phyloP scores from a whole-genome alignment of 2,888 invertebrate genomes.

The Scaptodrosophila latifasciaeformis region DNA sequence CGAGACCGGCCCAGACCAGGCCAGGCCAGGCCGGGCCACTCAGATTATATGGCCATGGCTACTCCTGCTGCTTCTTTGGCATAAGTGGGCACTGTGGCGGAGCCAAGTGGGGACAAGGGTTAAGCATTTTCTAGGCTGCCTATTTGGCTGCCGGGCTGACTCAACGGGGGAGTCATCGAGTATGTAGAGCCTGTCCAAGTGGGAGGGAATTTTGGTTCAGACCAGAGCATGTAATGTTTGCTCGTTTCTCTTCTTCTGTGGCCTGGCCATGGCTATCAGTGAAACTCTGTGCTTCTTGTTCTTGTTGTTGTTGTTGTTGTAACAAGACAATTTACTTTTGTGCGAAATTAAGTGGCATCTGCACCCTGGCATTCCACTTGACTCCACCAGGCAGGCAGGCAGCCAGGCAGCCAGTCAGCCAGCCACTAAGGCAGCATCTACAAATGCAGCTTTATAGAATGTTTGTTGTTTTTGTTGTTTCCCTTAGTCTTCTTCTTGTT shows the following conservation, averaged over 20 bases:
- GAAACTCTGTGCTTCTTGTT: conserved; percentile 24
- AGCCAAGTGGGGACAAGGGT: too few relatives aligned
- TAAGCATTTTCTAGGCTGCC: conserved; percentile 52
- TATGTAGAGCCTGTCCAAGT: conserved; percentile 7
- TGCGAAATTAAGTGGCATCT: conserved; percentile 72
- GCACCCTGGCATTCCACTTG: conserved; percentile 63
- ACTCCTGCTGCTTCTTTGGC: conserved; percentile 22
- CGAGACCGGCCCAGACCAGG: conserved; percentile 22
- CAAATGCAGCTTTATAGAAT: conserved; percentile 16
- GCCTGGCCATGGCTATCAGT: conserved; percentile 38
- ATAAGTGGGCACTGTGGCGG: too few relatives aligned
- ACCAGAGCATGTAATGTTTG: conserved; percentile 60
- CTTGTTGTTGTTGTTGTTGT: conserved; percentile 47
- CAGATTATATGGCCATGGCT: conserved; percentile 5
- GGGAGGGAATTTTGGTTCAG: conserved; percentile 33
- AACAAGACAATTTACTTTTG: conserved; percentile 74
- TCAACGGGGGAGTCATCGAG: conserved; percentile 3
- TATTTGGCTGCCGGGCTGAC: conserved; percentile 6
- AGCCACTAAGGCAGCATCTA: conserved; percentile 10
- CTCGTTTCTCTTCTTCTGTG: conserved; percentile 61
- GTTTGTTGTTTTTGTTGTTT: neutral
- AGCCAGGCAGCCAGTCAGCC: conserved; percentile 3
- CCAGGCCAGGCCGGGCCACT: neutral
- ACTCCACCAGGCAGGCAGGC: conserved; percentile 46
- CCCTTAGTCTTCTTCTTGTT: too few relatives aligned